Evolutionary conservation across 2,113 vertebrate genomes (phyloP), one percentile per base, ranked within the genome.

Genomic region (Prunella himalayana): DNA sequence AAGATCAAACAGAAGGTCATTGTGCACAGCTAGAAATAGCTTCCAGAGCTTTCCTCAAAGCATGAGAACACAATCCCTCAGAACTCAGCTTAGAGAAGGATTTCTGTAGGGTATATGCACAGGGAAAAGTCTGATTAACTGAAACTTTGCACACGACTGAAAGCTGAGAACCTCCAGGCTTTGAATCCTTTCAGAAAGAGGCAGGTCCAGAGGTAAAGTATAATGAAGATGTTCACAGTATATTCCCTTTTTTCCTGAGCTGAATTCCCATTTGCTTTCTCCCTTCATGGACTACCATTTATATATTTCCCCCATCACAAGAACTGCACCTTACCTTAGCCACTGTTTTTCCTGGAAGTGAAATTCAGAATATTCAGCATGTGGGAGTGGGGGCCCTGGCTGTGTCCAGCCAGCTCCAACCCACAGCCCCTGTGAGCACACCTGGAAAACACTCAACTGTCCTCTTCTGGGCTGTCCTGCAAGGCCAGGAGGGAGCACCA

Each of bases 1-100:
- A 79, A 95, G 95, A 95, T 97, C 92, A 96, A 95, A 96, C 45
- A 85, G 89, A 35, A 91, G 82, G 87, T 83, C 93, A 51, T 47
- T 80, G 79, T 80, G 47, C 78, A 66, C 39, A 66, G 93, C 84
- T 66, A 79, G 66, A 80, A 95, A 95, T 50, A 90, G 59, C 87
- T 95, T 80, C 82, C 70, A 93, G 95, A 82, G 84, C 44, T 91
- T 94, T 93, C 51, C 92, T 93, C 31, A 25, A 13, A 83, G 75
- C 75, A 33, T 28, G 68, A 51, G 86, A 92, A 51, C 28, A 61
- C 41, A 53, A 53, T 86, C 86, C 71, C 78, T 82, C 44, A 66
- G 90, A 94, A 90, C 50, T 41, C 49, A 72, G 92, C 61, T 89
- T 60, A 65, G 70, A 47, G 87, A 77, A 65, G 50, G 19, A 59